Percentiles rank a stretch among this genome's conserved stretches.
phyloP scores from a whole-genome alignment of 2,888 invertebrate species.

The Margaritifera margaritifera region DNA sequence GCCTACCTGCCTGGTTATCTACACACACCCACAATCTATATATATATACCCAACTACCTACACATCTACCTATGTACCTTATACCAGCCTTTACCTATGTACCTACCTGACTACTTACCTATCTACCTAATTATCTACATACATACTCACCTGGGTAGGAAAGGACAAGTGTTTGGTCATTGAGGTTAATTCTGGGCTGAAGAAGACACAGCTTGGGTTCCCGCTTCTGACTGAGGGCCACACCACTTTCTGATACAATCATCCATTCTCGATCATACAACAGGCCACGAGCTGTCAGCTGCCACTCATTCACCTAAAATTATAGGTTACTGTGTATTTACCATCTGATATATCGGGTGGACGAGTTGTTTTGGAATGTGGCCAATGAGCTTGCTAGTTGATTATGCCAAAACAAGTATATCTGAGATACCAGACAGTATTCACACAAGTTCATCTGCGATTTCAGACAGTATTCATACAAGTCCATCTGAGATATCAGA shows the following conservation, averaged over 20 bases:
- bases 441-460: too few relatives aligned
- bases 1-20: too few relatives aligned
- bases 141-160: slow-evolving; percentile 54
- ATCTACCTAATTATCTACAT: background rate
- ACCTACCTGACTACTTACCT: too few relatives aligned
- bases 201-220: slow-evolving; percentile 86
- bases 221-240: slow-evolving; percentile 91
- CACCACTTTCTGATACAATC: slow-evolving; percentile 87
- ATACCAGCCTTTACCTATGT: too few relatives aligned
- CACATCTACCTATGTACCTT: too few relatives aligned
- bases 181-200: slow-evolving; percentile 81
- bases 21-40: too few relatives aligned
- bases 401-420: background rate
- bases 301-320: slow-evolving; percentile 80
- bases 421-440: too few relatives aligned
- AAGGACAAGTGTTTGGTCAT: slow-evolving; percentile 70
- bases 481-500: too few relatives aligned
- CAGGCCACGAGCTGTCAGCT: slow-evolving; percentile 84
- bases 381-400: too few relatives aligned
- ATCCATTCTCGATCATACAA: slow-evolving; percentile 95
- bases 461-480: too few relatives aligned
- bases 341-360: background rate
- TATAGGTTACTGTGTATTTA: background rate
- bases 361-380: background rate
- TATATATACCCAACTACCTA: too few relatives aligned